Base-by-base conservation (phyloP, 2,888 invertebrate genomes). In the Prionchulus punctatus region DNA sequence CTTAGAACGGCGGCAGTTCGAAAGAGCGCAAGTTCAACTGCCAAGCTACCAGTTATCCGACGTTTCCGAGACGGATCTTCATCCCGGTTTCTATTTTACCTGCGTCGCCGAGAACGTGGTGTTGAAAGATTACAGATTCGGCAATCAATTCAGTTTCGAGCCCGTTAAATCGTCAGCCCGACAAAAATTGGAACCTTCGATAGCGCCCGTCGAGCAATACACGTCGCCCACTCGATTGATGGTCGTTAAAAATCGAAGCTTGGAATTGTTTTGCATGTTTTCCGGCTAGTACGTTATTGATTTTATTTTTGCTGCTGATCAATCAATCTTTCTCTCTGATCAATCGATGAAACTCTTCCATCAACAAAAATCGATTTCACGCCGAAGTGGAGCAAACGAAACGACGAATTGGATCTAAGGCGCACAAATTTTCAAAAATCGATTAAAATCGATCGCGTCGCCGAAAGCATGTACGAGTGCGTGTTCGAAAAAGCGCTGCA, bases 391-490 rank as follows among this genome's bases (percentile, higher is more conserved):
- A 66, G 61, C 59, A 67, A 68, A 59, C 25, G n/a, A 3, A 27
- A 21, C 26, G 48, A n/a, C 18, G 26, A 3, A 3, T 28, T 49
- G 28, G 30, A 49, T 30, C 12, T 26, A 7, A 28, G 30, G 26
- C 28, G 50, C 21, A 30, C 50, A n/a, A 57, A 53, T 43, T 53
- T 45, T 26, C 43, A 53, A 26, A 53, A 53, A 26, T 43, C 57
- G 25, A 2, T 62, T 36, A 30, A 50, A 3, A 86, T 92, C 64
- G 83, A 84, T 67, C 82, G 85, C 64, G 86, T 87, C 0, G 82
- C 81, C 72, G 82, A 83, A 68, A 96, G 94, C 59, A 77, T 79
- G 4, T 98, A 98, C 72, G 88, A 88, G 3, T 98, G 98, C 72
- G 12, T 7, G 4, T 49, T 49, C 50, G 4, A 4, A 26, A 60